Evolutionary conservation across 2,797 vertebrate genomes (phyloP).

Genomic region (Glossophaga mutica): DNA sequence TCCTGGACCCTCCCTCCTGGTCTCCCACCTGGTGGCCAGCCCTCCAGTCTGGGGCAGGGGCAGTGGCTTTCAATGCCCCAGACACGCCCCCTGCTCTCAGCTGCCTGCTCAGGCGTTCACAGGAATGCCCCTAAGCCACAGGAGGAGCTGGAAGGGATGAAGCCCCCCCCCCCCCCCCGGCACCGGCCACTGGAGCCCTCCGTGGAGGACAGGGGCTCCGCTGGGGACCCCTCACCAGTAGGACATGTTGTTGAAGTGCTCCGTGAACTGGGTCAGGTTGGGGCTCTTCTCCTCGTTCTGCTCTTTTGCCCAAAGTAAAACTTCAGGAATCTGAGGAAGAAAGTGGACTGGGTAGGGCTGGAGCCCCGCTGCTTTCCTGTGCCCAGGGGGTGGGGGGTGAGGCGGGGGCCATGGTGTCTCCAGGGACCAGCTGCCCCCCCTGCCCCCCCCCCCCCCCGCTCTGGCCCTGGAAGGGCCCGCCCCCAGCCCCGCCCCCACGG

Average conservation of each 20-base stretch:
- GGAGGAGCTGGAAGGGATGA: not conserved
- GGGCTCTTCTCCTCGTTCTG: conserved; percentile 99
- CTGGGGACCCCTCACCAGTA: conserved; percentile 95
- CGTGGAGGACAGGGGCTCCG: no score
- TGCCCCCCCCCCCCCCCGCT: no score
- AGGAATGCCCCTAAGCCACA: fast-evolving
- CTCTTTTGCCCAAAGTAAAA: conserved; percentile 98
- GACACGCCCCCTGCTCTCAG: not conserved
- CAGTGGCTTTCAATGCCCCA: not conserved
- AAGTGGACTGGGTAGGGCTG: not conserved
- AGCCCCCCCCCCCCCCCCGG: not conserved
- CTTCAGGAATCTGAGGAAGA: conserved; percentile 92
- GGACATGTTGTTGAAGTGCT: conserved; percentile 99
- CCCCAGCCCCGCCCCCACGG: not conserved
- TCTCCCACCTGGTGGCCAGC: not conserved
- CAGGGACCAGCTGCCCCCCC: not conserved
- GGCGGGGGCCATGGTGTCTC: not conserved
- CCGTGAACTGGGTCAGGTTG: conserved; percentile 98
- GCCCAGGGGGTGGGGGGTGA: fast-evolving
- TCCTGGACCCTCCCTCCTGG: not conserved
- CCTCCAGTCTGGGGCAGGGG: not conserved
- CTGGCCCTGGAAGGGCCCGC: not conserved
- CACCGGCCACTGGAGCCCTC: not conserved
- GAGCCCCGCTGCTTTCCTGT: not conserved
- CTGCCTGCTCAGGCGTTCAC: not conserved